phyloP scores from a whole-genome alignment of 1,140 invertebrate species.

The Marisa cornuarietis region DNA sequence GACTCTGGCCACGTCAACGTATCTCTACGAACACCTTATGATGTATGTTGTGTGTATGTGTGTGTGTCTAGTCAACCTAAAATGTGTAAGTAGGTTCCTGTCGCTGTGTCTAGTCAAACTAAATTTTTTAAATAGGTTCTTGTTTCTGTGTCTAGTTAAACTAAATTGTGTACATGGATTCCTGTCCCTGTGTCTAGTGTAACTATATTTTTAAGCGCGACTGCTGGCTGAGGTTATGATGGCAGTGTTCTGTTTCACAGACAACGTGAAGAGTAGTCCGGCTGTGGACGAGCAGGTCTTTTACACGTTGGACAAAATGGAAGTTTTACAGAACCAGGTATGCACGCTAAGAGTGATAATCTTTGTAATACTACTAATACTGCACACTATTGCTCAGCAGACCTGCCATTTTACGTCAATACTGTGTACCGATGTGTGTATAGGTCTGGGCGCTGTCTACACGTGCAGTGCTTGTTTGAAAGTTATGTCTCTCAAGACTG shows the following conservation, averaged over 20 bases:
- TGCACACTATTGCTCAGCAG: too few relatives aligned
- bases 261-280: slow-evolving; percentile 57
- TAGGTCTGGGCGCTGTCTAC: too few relatives aligned
- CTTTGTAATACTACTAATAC: too few relatives aligned
- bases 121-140: not conserved
- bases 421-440: too few relatives aligned
- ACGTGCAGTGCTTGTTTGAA: too few relatives aligned
- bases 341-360: not conserved
- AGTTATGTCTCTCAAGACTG: too few relatives aligned
- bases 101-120: too few relatives aligned
- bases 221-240: not conserved
- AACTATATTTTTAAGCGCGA: not conserved
- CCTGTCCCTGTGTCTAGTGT: not conserved
- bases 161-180: not conserved
- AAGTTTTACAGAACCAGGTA: slow-evolving; percentile 60
- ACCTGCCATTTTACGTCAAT: too few relatives aligned
- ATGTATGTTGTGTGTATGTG: not conserved
- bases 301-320: slow-evolving; percentile 61
- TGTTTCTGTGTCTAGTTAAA: not conserved
- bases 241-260: slow-evolving; percentile 37
- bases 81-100: not conserved
- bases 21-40: not conserved
- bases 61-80: not conserved
- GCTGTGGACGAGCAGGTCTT: slow-evolving; percentile 59
- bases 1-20: not conserved